Conservation (phyloP, 2,888 invertebrate genomes). For the Tanaodytes sp. region DNA sequence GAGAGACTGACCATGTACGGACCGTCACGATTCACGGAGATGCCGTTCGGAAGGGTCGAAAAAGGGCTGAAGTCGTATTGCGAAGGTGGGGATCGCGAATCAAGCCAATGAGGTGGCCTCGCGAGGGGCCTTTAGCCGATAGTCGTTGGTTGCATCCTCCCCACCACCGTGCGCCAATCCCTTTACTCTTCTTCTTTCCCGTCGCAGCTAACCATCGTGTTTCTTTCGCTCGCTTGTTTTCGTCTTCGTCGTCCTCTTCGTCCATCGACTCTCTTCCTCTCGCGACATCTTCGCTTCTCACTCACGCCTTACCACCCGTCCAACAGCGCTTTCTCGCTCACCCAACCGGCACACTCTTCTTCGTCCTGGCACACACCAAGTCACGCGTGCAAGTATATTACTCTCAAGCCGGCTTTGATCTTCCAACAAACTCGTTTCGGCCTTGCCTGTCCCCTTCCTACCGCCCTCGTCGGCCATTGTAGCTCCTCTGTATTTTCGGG, state of each 20-base stretch:
- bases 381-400: conserved; percentile 59
- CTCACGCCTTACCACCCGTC: neutral
- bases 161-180: conserved; percentile 23
- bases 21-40: conserved; percentile 25
- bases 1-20: conserved; percentile 48
- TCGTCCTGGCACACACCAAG: conserved; percentile 34
- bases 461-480: conserved; percentile 48
- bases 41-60: conserved; percentile 48
- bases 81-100: conserved; percentile 63
- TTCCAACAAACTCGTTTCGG: conserved; percentile 59
- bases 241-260: neutral
- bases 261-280: neutral
- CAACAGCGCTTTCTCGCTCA: neutral
- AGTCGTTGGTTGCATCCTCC: conserved; percentile 62
- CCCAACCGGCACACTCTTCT: neutral
- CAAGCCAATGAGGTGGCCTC: conserved; percentile 66
- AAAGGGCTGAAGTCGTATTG: conserved; percentile 56
- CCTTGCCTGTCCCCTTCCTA: conserved; percentile 33
- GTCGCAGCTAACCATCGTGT: conserved; percentile 43
- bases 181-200: conserved; percentile 43
- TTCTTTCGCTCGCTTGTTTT: conserved; percentile 9
- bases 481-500: conserved; percentile 43
- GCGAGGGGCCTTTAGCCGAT: conserved; percentile 64
- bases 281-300: neutral
- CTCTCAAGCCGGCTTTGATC: conserved; percentile 62